A percentile compares a stretch with the other conserved stretches of the same genome.
phyloP scores from a whole-genome alignment of 1,140 invertebrate species.

The Saccostrea echinata region DNA sequence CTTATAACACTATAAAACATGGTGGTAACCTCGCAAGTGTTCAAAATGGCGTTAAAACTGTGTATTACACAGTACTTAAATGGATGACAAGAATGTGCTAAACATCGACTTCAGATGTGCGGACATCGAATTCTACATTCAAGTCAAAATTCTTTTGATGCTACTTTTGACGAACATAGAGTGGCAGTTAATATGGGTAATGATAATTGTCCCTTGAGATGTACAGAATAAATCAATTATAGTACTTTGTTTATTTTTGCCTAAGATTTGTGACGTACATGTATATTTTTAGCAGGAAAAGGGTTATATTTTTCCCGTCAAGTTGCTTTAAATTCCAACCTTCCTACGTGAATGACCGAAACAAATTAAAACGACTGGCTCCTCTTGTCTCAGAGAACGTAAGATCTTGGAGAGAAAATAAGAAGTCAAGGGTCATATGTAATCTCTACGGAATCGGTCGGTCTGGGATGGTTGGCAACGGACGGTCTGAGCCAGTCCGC shows the following conservation, averaged over 20 bases:
- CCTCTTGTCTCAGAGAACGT: neutral
- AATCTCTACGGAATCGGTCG: slow-evolving; percentile 22
- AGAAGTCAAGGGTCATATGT: neutral
- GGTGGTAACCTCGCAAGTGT: neutral
- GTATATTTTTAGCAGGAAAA: neutral
- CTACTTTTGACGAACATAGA: too few relatives aligned
- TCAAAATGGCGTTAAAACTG: neutral
- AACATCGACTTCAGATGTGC: neutral
- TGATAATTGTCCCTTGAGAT: too few relatives aligned
- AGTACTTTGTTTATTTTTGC: neutral
- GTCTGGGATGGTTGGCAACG: slow-evolving; percentile 13
- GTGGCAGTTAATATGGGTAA: too few relatives aligned
- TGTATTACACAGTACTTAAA: neutral
- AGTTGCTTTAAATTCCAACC: slow-evolving; percentile 6
- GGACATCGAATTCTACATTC: neutral
- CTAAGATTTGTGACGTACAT: neutral
- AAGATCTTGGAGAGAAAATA: neutral
- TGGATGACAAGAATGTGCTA: neutral
- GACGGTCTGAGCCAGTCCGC: neutral
- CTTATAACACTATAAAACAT: slow-evolving; percentile 14
- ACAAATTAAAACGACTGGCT: slow-evolving; percentile 6
- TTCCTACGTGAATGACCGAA: slow-evolving; percentile 20
- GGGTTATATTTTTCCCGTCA: neutral
- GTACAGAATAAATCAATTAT: too few relatives aligned
- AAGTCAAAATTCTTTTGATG: too few relatives aligned